Conservation (phyloP, 2,113 vertebrate species). For the Lipotes vexillifer region DNA sequence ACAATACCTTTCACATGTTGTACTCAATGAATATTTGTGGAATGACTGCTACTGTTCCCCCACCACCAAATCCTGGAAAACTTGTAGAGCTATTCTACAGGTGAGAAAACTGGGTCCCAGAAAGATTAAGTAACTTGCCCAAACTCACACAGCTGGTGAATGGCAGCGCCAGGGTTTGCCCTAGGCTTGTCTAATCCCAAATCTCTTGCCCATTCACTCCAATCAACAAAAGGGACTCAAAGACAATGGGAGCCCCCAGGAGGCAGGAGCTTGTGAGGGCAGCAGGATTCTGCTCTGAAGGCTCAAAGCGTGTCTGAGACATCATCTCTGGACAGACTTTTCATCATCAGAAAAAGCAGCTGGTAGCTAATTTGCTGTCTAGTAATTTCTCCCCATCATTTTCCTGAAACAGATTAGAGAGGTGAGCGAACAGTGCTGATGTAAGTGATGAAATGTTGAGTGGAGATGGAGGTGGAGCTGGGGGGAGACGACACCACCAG, state of each 20-base stretch:
- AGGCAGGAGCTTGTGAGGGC: not conserved
- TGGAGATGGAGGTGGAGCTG: not conserved
- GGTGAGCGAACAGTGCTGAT: not conserved
- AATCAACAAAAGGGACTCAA: not conserved
- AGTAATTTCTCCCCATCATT: not conserved
- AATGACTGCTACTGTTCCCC: not conserved
- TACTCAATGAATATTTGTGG: not conserved
- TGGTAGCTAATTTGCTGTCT: not conserved
- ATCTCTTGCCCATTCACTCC: not conserved
- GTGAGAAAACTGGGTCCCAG: not conserved
- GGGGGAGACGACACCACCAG: not conserved
- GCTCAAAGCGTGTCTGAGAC: not conserved
- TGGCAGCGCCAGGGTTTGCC: not conserved
- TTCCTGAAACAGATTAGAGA: slow-evolving; percentile 2
- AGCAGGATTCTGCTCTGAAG: not conserved
- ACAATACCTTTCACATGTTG: not conserved
- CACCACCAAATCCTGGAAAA: not conserved
- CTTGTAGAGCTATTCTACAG: not conserved
- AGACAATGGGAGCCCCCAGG: not conserved
- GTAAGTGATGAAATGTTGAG: not conserved
- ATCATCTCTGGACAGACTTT: not conserved
- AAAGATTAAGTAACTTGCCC: not conserved
- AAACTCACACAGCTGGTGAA: not conserved
- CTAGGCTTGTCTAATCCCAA: not conserved
- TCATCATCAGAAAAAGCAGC: not conserved